Conservation (phyloP, 1,140 invertebrate genomes). For the Brachionus calyciflorus region DNA sequence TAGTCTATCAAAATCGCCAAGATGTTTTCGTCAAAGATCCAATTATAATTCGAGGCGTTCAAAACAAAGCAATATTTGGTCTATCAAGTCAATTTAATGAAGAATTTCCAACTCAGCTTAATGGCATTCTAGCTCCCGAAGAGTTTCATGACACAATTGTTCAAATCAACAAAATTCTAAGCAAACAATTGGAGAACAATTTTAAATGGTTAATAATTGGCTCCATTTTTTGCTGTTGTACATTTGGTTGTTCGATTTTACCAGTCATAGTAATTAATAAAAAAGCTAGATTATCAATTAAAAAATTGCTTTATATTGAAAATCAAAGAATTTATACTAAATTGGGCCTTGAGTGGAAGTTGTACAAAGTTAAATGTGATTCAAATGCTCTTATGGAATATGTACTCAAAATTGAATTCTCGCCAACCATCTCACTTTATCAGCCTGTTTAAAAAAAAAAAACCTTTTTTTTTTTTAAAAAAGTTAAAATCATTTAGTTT, state of each 20-base stretch:
- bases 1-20: conserved; percentile 8
- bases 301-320: conserved; percentile 31
- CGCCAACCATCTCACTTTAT: conserved; percentile 33
- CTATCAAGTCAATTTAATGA: conserved; percentile 42
- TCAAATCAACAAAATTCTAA: conserved; percentile 42
- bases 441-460: conserved; percentile 17
- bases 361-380: conserved; percentile 33
- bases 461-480: no score
- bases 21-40: conserved; percentile 26
- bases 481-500: background rate
- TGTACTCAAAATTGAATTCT: conserved; percentile 42
- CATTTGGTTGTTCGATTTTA: conserved; percentile 39
- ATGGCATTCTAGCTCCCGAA: conserved; percentile 16
- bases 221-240: conserved; percentile 47
- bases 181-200: conserved; percentile 36
- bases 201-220: conserved; percentile 46
- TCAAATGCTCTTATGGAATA: conserved; percentile 26
- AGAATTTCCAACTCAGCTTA: conserved; percentile 12
- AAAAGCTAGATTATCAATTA: conserved; percentile 19
- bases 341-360: conserved; percentile 32
- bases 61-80: conserved; percentile 36
- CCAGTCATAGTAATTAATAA: conserved; percentile 43
- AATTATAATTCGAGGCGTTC: conserved; percentile 27
- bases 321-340: conserved; percentile 29
- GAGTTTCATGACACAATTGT: conserved; percentile 36